Base-by-base conservation (phyloP, 2,797 vertebrate species). In the Halcyon badia region DNA sequence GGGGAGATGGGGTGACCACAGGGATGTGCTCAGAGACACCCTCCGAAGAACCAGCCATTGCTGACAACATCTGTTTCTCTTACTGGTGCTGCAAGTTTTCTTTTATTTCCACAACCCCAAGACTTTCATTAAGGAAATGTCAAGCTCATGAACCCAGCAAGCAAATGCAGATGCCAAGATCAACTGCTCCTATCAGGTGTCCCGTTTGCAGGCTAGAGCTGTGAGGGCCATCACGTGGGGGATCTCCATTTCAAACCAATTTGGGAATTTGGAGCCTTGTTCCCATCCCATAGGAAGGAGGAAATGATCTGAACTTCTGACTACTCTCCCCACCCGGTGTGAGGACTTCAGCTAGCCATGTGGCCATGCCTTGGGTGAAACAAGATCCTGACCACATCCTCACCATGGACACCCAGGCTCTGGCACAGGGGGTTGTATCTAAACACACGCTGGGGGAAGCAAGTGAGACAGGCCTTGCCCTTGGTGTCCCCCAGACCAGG, bases 41-140 rank as follows among this genome's bases (percentile, higher is more conserved):
- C 0, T 1, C 18, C 0, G 0, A 44, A 42, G 71, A 57, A 35
- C 4, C 64, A 87, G 30, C 13, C 11, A 2, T 14, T 77, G 46
- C 46, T 72, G 66, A 28, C 52, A 56, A 10, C 35, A 35, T 12
- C 61, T 41, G 31, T 3, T 73, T 41, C 35, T n/a, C 19, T 35
- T n/a, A 37, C 15, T 24, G 30, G 11, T 19, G n/a, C 48, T 57
- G 22, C 35, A 35, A 26, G 16, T 62, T 77, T 57, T 42, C 25
- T 84, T 71, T 28, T 25, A 7, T 48, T 85, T 56, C 41, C 31
- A n/a, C 4, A 15, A 10, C 6, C 4, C 22, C 4, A 30, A 24
- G 10, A 19, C 7, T 57, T 62, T 14, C 11, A 10, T 35, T 26
- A 24, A 84, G 71, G 71, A 57, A 35, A n/a, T 54, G 46, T 62